Conservation (phyloP, 2,797 vertebrate species). For the Sylvilagus floridanus region DNA sequence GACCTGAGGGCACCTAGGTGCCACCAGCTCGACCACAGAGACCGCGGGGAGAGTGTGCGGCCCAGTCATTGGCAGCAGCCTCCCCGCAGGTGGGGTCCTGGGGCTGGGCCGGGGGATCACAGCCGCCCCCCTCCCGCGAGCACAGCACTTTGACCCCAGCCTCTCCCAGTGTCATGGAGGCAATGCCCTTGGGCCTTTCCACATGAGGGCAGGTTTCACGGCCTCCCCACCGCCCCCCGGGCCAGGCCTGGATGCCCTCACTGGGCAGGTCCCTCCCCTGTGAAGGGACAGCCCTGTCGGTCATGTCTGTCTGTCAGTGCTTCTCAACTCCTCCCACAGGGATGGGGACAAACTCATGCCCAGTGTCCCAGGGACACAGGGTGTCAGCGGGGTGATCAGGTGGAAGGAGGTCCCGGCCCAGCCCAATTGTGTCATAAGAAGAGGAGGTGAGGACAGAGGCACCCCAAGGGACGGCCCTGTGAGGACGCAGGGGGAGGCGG, state of each 20-base stretch:
- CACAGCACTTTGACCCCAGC: fast-evolving
- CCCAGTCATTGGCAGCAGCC: neutral
- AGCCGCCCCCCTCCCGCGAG: fast-evolving
- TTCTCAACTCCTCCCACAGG: neutral
- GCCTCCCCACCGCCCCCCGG: neutral
- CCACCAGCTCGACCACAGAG: too few relatives aligned
- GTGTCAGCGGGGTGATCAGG: too few relatives aligned
- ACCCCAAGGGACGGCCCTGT: fast-evolving
- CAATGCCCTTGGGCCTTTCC: too few relatives aligned
- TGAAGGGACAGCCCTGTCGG: fast-evolving
- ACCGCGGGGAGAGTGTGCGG: fast-evolving
- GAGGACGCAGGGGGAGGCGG: fast-evolving
- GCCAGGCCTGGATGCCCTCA: too few relatives aligned
- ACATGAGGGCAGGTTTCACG: fast-evolving
- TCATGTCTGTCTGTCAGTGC: neutral
- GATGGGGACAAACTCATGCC: fast-evolving
- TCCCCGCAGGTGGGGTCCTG: too few relatives aligned
- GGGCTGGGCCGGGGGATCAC: fast-evolving
- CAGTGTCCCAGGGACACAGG: too few relatives aligned
- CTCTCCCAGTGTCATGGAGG: fast-evolving
- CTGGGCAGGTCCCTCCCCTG: fast-evolving
- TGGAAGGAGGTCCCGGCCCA: too few relatives aligned
- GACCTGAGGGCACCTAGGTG: too few relatives aligned
- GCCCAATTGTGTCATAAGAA: too few relatives aligned
- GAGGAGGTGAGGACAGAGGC: neutral